Evolutionary conservation across 2,113 vertebrate genomes (phyloP).

Genomic region (Myocastor coypus): DNA sequence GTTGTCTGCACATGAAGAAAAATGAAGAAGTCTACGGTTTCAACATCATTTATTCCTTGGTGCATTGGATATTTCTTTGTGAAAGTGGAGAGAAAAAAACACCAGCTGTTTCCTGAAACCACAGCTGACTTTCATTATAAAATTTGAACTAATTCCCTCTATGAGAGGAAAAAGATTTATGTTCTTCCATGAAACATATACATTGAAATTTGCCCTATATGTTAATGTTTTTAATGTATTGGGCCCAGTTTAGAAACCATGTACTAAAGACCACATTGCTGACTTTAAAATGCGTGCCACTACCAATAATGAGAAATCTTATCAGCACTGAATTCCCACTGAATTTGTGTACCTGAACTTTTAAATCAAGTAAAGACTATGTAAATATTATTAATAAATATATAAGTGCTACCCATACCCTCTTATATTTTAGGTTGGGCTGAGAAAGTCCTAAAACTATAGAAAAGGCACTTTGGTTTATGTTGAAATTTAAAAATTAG

Average conservation of each 20-base stretch:
- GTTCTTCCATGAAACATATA: constrained; percentile 27
- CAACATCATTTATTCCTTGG: constrained; percentile 29
- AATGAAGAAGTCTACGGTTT: constrained; percentile 36
- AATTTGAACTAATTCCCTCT: constrained; percentile 58
- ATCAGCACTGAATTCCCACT: neutral
- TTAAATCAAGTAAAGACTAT: constrained; percentile 23
- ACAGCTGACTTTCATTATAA: constrained; percentile 74
- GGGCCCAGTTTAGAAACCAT: neutral
- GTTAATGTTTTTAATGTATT: constrained; percentile 17
- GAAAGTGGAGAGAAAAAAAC: constrained; percentile 59
- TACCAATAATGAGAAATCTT: neutral
- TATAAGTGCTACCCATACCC: neutral
- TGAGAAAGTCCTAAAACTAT: neutral
- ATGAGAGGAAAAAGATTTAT: constrained; percentile 38
- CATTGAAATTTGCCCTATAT: neutral
- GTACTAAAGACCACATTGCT: neutral
- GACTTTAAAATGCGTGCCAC: constrained; percentile 13
- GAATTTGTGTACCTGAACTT: constrained; percentile 1
- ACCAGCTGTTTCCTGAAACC: constrained; percentile 62
- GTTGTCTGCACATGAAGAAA: constrained; percentile 12
- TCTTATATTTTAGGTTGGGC: neutral
- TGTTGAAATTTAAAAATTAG: neutral
- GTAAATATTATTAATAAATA: neutral
- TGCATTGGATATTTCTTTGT: constrained; percentile 28
- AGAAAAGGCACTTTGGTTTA: neutral